Conservation (phyloP, 2,888 invertebrate species). For the Octodonta nipae region DNA sequence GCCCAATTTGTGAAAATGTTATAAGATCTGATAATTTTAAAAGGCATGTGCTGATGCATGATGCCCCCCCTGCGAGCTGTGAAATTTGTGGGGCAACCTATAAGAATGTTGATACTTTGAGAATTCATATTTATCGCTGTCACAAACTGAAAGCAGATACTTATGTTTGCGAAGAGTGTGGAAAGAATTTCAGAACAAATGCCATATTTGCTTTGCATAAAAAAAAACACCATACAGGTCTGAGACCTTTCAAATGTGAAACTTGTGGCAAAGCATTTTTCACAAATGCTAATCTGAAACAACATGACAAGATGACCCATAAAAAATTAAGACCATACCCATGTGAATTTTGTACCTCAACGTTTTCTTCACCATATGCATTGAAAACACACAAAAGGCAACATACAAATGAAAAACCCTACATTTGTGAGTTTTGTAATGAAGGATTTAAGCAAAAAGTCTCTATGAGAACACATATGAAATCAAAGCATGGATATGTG, state of each 20-base stretch:
- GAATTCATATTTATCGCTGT: too few species aligned
- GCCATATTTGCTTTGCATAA: constrained; percentile 24
- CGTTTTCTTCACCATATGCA: constrained; percentile 20
- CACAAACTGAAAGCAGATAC: too few species aligned
- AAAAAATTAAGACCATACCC: constrained; percentile 15
- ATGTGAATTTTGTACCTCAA: constrained; percentile 20
- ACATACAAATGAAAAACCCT: too few species aligned
- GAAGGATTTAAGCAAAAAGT: too few species aligned
- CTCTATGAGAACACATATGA: too few species aligned
- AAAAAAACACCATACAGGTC: constrained; percentile 24
- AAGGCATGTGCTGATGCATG: constrained; percentile 20
- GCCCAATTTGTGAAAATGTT: constrained; percentile 19
- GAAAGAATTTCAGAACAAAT: constrained; percentile 21
- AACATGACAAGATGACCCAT: constrained; percentile 20
- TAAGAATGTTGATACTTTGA: too few species aligned
- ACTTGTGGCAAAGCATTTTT: constrained; percentile 21
- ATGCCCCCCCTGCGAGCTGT: too few species aligned
- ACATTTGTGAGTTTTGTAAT: too few species aligned
- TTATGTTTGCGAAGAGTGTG: constrained; percentile 26
- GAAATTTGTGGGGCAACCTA: too few species aligned
- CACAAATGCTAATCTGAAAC: constrained; percentile 17
- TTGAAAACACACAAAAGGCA: too few species aligned
- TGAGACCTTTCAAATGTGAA: constrained; percentile 21
- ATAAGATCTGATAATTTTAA: constrained; percentile 22
- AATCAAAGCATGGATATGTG: too few species aligned